These are phyloP conservation scores for Anneissia japonica DNA, from an alignment of 35 echinoderm and acorn worm genomes.

Conservation along the genomic window DNA sequence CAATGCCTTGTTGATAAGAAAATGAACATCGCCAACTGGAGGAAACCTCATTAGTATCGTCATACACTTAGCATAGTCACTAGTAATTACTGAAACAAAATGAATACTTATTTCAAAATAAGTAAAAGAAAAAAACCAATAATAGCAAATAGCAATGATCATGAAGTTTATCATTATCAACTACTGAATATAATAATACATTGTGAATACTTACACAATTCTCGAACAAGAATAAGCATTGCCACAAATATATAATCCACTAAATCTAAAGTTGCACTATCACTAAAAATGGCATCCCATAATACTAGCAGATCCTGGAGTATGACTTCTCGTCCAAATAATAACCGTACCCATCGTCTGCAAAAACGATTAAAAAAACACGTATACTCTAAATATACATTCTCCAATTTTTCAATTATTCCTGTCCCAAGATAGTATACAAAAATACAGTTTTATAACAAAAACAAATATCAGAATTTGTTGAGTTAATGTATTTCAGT, in stretches of 20 bases:
- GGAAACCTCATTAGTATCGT: constrained; percentile 80
- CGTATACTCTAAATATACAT: too few relatives aligned
- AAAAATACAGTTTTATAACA: too few relatives aligned
- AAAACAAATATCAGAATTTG: too few relatives aligned
- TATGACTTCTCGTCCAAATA: constrained; percentile 85
- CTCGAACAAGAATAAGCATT: constrained; percentile 79
- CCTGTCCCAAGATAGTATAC: too few relatives aligned
- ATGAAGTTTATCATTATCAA: neutral
- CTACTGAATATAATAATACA: neutral
- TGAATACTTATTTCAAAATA: neutral
- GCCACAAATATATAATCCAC: constrained; percentile 92
- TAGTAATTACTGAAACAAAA: constrained; percentile 54
- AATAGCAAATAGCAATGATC: neutral
- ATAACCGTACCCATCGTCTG: constrained; percentile 80
- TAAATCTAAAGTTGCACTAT: constrained; percentile 59
- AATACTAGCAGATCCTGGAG: constrained; percentile 89
- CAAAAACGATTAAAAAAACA: too few relatives aligned
- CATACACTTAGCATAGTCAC: constrained; percentile 66
- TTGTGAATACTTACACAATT: constrained; percentile 79
- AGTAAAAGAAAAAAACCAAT: neutral
- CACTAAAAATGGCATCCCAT: constrained; percentile 95
- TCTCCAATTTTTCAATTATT: too few relatives aligned
- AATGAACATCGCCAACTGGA: constrained; percentile 77
- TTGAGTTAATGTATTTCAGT: too few relatives aligned
- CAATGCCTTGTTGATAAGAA: constrained; percentile 77